Conservation (phyloP, 2,888 invertebrate species). For the Artemia sp. region DNA sequence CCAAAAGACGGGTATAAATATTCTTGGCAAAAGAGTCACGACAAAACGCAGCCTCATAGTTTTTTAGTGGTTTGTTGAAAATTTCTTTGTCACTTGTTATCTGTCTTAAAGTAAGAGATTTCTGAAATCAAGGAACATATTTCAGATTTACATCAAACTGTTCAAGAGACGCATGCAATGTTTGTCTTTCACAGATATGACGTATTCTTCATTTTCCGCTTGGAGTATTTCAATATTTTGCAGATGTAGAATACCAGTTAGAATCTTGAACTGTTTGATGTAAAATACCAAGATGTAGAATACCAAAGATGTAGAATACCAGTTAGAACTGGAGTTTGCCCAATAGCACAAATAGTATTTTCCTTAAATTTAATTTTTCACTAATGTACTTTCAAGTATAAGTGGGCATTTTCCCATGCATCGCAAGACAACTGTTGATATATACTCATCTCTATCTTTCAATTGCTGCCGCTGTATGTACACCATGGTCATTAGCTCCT, state of each 20-base stretch:
- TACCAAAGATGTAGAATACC: no score
- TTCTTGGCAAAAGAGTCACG: constrained; percentile 87
- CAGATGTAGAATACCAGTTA: no score
- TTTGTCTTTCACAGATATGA: constrained; percentile 39
- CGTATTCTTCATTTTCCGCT: no score
- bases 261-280: no score
- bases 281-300: no score
- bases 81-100: constrained; percentile 78
- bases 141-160: constrained; percentile 57
- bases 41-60: constrained; percentile 52
- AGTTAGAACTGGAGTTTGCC: no score
- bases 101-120: constrained; percentile 77
- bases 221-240: no score
- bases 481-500: background rate
- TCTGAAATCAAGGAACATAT: constrained; percentile 51
- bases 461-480: constrained; percentile 44
- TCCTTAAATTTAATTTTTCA: background rate
- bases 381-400: constrained; percentile 61
- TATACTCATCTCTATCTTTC: constrained; percentile 80
- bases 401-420: constrained; percentile 89
- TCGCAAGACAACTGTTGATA: constrained; percentile 71
- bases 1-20: constrained; percentile 49
- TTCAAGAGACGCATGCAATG: constrained; percentile 48
- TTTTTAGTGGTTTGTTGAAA: constrained; percentile 69
- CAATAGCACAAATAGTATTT: no score